Evolutionary conservation across 1,140 invertebrate genomes (phyloP), one percentile per base, ranked within the genome.

Genomic region (Dufourea novaeangliae): DNA sequence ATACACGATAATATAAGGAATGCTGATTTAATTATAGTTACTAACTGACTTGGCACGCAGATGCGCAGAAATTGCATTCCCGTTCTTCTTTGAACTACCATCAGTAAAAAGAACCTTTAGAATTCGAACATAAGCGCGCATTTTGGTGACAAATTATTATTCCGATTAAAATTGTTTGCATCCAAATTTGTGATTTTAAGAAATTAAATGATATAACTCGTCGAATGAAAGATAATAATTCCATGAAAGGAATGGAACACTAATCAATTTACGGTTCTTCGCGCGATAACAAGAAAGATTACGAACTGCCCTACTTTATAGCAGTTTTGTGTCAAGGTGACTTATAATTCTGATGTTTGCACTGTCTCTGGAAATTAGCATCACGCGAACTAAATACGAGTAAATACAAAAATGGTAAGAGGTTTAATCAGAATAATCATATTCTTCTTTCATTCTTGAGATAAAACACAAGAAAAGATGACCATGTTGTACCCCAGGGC

Each of bases 321-420:
- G 7, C 50, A 7, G 52, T 68, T 71, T 80, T 32, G 29, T 86
- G 84, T 79, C 84, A 86, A 83, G 85, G 78, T 41, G 62, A 10
- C 34, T 14, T 10, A 6, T 54, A 11, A 2, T 5, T 22, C 52
- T 41, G 20, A 56, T 14, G 8, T 17, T 27, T 20, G 39, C 12
- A 8, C 22, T 44, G 37, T 34, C 44, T 17, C 20, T 39, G 20
- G 8, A 11, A 44, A 46, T 50, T 50, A n/a, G n/a, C n/a, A n/a
- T n/a, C n/a, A 50, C 17, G 20, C 20, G 44, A 6, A n/a, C 20
- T 5, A 41, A 50, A 46, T 5, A 20, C 7, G 17, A 46, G n/a
- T 46, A n/a, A n/a, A n/a, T n/a, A n/a, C n/a, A n/a, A n/a, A n/a
- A n/a, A n/a, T n/a, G n/a, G n/a, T n/a, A n/a, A n/a, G n/a, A n/a